Evolutionary conservation across 2,113 vertebrate species (phyloP), one percentile per base, ranked within the genome.

Genomic region (Bujurquina vittata): DNA sequence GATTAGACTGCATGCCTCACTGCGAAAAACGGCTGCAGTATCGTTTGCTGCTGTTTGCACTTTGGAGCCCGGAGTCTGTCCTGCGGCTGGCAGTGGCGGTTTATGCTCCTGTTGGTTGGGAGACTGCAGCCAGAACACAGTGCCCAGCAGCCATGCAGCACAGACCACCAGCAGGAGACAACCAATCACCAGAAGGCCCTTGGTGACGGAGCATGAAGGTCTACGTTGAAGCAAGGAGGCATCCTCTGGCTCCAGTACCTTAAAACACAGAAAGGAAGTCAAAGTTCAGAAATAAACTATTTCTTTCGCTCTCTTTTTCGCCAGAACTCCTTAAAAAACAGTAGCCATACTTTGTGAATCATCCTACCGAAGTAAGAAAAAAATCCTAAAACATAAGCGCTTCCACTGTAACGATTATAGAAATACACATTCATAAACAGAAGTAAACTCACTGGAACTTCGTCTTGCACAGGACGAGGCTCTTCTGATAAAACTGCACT

Each of bases 71-170:
- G 40, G 26, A 1, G 62, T 33, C 11, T 20, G 10, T 4, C 80
- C 62, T 4, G 88, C 55, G 52, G 89, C 86, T 0, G 94, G 95
- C 0, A 83, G 7, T 0, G 86, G 96, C 0, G 84, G 92, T 58
- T 37, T 79, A 23, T 92, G 91, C 0, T 85, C 84, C 12, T 84
- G 60, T 5, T 63, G 31, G 62, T 56, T 85, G 33, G 92, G 85
- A 2, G 72, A 37, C 57, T 93, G 94, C 22, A 96, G 59, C 95
- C 95, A 96, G 61, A 96, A 92, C n/a, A 94, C 69, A 15, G 95
- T 94, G 73, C 91, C 93, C 7, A 96, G 73, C 2, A 96, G 77
- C 95, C 96, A 96, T 73, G 94, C 80, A 0, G 84, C 89, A 31
- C 87, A 89, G 59, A 96, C 88, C 14, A 95, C 80, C 57, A 96